A percentile compares a stretch with the other conserved stretches of the same genome.
Evolutionary conservation across 2,113 vertebrate species (phyloP).

Genomic region (Pollimyrus isidori): DNA sequence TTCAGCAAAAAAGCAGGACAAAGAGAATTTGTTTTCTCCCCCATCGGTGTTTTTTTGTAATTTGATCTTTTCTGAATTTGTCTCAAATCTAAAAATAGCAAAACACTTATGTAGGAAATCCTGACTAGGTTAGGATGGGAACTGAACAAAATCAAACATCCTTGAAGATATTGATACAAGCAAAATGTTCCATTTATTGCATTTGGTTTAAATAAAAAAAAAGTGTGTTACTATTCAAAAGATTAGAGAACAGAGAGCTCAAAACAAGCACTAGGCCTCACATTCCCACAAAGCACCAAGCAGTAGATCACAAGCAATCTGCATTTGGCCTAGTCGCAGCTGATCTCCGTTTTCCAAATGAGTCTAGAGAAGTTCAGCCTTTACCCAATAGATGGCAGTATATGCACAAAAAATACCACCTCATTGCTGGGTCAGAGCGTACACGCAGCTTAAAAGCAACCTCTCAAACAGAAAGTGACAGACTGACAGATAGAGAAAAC

Average conservation of each 20-base stretch:
- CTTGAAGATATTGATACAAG: background rate
- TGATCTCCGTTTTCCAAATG: background rate
- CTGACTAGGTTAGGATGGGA: background rate
- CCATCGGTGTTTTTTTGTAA: background rate
- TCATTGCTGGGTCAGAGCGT: background rate
- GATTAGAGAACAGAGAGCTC: background rate
- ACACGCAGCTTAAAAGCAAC: background rate
- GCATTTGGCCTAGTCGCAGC: background rate
- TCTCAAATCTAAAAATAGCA: background rate
- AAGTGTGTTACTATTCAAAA: background rate
- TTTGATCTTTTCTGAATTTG: background rate
- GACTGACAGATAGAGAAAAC: background rate
- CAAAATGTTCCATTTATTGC: background rate
- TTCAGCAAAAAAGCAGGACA: background rate
- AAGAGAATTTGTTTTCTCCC: background rate
- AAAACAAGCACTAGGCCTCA: background rate
- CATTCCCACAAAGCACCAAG: background rate
- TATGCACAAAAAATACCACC: background rate
- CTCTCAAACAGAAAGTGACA: background rate
- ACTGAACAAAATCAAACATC: background rate
- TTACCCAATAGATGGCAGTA: slow-evolving; percentile 18
- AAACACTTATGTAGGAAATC: background rate
- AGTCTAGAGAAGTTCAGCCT: background rate
- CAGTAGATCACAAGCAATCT: background rate
- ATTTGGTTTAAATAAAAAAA: background rate